These are phyloP conservation scores for Scaptomyza pallida DNA, from an alignment of 1,140 invertebrate species.

Conservation along the genomic window DNA sequence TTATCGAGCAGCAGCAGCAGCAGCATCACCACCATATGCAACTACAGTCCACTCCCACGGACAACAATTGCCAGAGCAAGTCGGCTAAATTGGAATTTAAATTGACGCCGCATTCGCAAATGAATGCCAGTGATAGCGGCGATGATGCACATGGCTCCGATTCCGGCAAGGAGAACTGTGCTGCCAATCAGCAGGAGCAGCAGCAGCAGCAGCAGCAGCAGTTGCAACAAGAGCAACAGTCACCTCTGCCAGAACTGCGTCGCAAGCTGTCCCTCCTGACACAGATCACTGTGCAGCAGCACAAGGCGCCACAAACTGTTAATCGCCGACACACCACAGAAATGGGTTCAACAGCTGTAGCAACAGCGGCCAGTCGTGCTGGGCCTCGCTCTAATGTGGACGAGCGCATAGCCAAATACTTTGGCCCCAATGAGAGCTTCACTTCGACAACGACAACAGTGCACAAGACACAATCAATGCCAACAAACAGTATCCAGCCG, in stretches of 20 bases:
- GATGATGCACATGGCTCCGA: slow-evolving; percentile 57
- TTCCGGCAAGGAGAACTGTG: slow-evolving; percentile 78
- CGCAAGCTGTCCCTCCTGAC: slow-evolving; percentile 57
- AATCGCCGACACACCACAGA: slow-evolving; percentile 57
- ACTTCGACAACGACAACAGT: slow-evolving; percentile 38
- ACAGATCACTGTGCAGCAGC: slow-evolving; percentile 47
- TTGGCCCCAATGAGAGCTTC: slow-evolving; percentile 54
- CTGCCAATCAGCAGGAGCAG: slow-evolving; percentile 56
- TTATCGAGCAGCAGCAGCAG: slow-evolving; percentile 71
- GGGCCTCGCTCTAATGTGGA: slow-evolving; percentile 45
- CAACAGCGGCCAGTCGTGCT: background rate
- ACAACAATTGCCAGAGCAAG: no score
- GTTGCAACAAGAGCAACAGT: background rate
- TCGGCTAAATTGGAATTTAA: slow-evolving; percentile 2
- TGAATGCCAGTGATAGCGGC: slow-evolving; percentile 47
- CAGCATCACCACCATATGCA: slow-evolving; percentile 32
- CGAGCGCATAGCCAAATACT: slow-evolving; percentile 74
- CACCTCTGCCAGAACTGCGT: slow-evolving; percentile 57
- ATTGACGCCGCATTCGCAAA: slow-evolving; percentile 2
- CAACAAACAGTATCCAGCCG: slow-evolving; percentile 10
- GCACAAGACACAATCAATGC: slow-evolving; percentile 44
- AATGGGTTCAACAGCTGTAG: slow-evolving; percentile 8
- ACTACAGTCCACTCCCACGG: slow-evolving; percentile 10
- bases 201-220: slow-evolving; percentile 2
- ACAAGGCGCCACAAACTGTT: slow-evolving; percentile 21